Evolutionary conservation across 2,888 invertebrate genomes (phyloP).

Genomic region (Drosophila diplacantha): DNA sequence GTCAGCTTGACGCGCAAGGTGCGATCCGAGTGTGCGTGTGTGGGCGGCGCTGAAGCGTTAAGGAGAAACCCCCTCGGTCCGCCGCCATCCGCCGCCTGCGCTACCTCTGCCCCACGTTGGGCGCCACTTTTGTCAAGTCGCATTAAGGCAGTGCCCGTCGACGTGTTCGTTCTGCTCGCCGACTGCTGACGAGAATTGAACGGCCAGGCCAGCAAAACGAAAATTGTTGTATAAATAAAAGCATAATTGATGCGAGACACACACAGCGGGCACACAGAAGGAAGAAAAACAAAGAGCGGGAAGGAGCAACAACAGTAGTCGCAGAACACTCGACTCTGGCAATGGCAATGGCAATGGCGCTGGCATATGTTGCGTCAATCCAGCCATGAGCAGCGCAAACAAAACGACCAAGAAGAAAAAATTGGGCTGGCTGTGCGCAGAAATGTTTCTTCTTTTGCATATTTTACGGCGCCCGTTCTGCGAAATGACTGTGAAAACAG

Average conservation of each 20-base stretch:
- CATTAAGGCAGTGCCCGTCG: constrained; percentile 70
- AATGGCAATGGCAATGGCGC: constrained; percentile 1
- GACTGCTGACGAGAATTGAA: constrained; percentile 70
- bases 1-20: constrained; percentile 65
- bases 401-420: constrained; percentile 36
- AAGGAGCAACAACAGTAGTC: constrained; percentile 23
- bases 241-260: constrained; percentile 68
- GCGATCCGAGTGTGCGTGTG: constrained; percentile 45
- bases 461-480: constrained; percentile 56
- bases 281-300: constrained; percentile 24
- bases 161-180: constrained; percentile 43
- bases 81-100: neutral
- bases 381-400: constrained; percentile 60
- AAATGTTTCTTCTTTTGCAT: constrained; percentile 64
- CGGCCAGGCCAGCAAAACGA: constrained; percentile 52
- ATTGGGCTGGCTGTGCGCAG: constrained; percentile 30
- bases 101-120: constrained; percentile 67
- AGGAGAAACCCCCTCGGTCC: constrained; percentile 16
- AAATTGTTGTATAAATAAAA: constrained; percentile 73
- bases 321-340: constrained; percentile 48
- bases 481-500: constrained; percentile 48
- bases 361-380: constrained; percentile 65
- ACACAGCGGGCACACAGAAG: constrained; percentile 36
- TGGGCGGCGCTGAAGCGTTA: constrained; percentile 46
- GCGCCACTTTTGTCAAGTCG: constrained; percentile 76